Conservation (phyloP, 2,113 vertebrate genomes). For the Thomomys bottae region DNA sequence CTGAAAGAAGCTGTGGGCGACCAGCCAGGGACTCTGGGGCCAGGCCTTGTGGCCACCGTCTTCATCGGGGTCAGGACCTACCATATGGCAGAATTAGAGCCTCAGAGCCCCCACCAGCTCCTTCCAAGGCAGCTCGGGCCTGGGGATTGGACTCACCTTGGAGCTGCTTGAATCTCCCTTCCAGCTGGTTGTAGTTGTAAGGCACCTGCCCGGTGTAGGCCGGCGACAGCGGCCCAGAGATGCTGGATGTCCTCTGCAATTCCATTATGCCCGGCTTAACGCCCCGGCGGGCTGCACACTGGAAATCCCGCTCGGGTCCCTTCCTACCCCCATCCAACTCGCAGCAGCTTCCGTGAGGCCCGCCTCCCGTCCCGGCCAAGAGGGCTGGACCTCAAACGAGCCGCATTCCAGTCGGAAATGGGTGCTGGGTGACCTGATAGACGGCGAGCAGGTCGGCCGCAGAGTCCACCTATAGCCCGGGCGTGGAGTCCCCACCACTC, state of each 20-base stretch:
- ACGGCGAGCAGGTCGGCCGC: slow-evolving; percentile 57
- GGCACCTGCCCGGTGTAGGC: slow-evolving; percentile 89
- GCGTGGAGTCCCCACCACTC: slow-evolving; percentile 44
- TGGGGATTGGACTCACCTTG: slow-evolving; percentile 90
- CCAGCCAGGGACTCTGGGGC: slow-evolving; percentile 26
- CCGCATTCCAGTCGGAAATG: slow-evolving; percentile 73
- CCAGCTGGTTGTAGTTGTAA: slow-evolving; percentile 93
- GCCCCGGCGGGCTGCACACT: slow-evolving; percentile 68
- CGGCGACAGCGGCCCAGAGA: slow-evolving; percentile 88
- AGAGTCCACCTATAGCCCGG: slow-evolving; percentile 67
- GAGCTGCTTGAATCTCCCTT: slow-evolving; percentile 97
- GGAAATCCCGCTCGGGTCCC: slow-evolving; percentile 71
- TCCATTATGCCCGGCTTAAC: slow-evolving; percentile 87
- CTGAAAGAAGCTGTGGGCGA: neutral
- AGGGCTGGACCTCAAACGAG: slow-evolving; percentile 63
- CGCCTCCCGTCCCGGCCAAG: slow-evolving; percentile 61
- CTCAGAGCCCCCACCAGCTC: neutral
- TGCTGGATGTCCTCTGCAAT: slow-evolving; percentile 88
- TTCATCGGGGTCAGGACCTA: slow-evolving; percentile 15
- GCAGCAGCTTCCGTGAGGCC: slow-evolving; percentile 73
- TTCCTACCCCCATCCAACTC: slow-evolving; percentile 79
- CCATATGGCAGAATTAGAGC: slow-evolving; percentile 60
- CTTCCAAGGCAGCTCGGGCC: neutral
- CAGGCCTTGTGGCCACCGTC: neutral
- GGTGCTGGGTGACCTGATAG: slow-evolving; percentile 64